Conservation (phyloP, 2,113 vertebrate species). For the Uria lomvia region DNA sequence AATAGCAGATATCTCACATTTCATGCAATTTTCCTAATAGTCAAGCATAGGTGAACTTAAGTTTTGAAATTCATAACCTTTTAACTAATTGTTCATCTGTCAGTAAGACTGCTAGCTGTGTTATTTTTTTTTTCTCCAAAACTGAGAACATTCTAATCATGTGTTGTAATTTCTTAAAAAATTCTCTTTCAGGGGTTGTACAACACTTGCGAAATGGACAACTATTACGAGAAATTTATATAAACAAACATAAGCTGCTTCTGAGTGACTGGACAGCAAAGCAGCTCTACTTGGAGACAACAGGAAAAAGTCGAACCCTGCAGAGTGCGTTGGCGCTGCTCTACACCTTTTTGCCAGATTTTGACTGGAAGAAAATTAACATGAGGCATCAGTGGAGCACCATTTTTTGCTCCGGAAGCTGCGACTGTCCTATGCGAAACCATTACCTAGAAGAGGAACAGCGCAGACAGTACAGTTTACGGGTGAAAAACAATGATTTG, state of each 20-base stretch:
- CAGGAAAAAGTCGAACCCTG: conserved; percentile 91
- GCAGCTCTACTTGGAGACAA: conserved; percentile 92
- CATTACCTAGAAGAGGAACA: conserved; percentile 91
- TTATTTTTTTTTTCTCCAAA: neutral
- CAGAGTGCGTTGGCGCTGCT: conserved; percentile 92
- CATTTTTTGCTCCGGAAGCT: conserved; percentile 88
- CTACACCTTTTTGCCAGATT: conserved; percentile 86
- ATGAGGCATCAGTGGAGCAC: conserved; percentile 91
- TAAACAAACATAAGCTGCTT: conserved; percentile 84
- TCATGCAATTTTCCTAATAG: neutral
- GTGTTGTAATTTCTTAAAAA: neutral
- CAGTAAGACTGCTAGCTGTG: neutral
- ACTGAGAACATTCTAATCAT: neutral
- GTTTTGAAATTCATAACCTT: neutral
- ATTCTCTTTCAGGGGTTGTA: conserved; percentile 83
- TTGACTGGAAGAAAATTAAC: conserved; percentile 87
- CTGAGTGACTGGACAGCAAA: conserved; percentile 77
- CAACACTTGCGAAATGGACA: conserved; percentile 92
- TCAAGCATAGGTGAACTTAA: neutral
- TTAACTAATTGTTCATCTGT: neutral
- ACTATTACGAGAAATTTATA: conserved; percentile 83
- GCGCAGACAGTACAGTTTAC: conserved; percentile 85
- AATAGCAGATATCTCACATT: neutral
- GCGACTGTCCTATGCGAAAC: conserved; percentile 89
- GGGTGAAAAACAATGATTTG: conserved; percentile 80